Percentiles rank a stretch among this genome's conserved stretches.
phyloP scores from a whole-genome alignment of 2,797 vertebrate species.

The Tokudaia tokunoshimensis region DNA sequence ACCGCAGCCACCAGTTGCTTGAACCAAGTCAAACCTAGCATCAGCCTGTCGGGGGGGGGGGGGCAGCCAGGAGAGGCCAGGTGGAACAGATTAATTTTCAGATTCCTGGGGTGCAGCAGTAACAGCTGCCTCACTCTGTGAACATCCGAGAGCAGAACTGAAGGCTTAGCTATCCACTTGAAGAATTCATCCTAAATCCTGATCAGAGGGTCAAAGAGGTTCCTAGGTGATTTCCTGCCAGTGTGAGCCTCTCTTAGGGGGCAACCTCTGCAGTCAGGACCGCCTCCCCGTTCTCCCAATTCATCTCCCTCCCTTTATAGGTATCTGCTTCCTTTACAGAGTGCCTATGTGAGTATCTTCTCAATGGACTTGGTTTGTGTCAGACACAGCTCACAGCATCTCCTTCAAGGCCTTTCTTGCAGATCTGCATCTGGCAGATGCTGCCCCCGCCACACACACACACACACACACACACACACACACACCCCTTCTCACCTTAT shows the following conservation, averaged over 20 bases:
- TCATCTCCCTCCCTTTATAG: background rate
- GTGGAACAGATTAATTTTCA: background rate
- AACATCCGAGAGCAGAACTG: background rate
- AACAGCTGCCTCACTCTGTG: background rate
- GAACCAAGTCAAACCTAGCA: background rate
- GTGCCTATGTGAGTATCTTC: accelerated
- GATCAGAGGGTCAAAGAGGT: background rate
- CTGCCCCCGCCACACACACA: background rate
- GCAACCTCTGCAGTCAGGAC: accelerated
- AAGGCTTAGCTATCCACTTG: background rate
- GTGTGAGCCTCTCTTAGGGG: background rate
- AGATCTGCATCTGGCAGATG: background rate
- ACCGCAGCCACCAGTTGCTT: background rate
- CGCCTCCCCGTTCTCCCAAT: background rate
- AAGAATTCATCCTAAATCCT: conserved; percentile 6
- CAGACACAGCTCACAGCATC: background rate
- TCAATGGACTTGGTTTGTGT: background rate
- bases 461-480: background rate
- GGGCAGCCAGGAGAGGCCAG: background rate
- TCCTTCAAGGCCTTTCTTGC: conserved; percentile 29
- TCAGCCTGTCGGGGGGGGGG: background rate
- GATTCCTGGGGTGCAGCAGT: background rate
- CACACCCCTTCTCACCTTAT: background rate
- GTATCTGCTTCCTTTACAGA: accelerated
- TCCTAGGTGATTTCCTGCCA: background rate